Conservation (phyloP, 2,888 invertebrate species). For the Ectemnius cavifrons region DNA sequence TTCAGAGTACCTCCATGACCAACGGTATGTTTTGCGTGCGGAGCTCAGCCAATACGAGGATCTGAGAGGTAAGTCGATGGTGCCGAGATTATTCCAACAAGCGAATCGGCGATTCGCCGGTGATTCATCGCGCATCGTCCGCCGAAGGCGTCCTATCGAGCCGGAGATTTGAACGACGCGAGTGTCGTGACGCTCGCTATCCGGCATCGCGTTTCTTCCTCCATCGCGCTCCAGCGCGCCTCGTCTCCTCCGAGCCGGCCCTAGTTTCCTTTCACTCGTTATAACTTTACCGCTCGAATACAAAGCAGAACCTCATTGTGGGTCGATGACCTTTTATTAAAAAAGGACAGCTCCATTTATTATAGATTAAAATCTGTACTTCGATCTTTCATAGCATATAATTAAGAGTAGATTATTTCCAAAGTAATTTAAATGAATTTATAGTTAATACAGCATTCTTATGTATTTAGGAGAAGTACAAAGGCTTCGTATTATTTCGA, state of each 20-base stretch:
- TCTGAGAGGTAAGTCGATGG: constrained; percentile 67
- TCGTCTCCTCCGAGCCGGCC: not conserved
- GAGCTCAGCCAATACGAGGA: constrained; percentile 60
- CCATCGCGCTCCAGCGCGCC: constrained; percentile 4
- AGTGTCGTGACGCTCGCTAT: constrained; percentile 20
- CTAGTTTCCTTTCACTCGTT: constrained; percentile 9
- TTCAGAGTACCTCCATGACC: constrained; percentile 80
- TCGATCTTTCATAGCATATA: no score
- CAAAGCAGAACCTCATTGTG: not conserved
- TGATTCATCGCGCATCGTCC: constrained; percentile 15
- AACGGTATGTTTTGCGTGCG: constrained; percentile 77
- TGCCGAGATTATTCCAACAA: constrained; percentile 53
- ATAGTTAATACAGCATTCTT: no score
- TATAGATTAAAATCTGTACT: no score
- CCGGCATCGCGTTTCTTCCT: constrained; percentile 20
- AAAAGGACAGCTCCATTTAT: no score
- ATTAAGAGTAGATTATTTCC: no score
- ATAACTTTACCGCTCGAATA: not conserved
- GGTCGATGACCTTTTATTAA: no score
- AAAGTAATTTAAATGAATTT: no score
- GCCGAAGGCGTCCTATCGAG: constrained; percentile 8
- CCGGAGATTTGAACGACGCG: constrained; percentile 41
- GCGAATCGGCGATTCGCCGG: constrained; percentile 55
- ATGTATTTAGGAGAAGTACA: constrained; percentile 57
- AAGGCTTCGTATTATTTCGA: constrained; percentile 52